Conservation (phyloP, 2,797 vertebrate genomes). For the Hirundo rustica region DNA sequence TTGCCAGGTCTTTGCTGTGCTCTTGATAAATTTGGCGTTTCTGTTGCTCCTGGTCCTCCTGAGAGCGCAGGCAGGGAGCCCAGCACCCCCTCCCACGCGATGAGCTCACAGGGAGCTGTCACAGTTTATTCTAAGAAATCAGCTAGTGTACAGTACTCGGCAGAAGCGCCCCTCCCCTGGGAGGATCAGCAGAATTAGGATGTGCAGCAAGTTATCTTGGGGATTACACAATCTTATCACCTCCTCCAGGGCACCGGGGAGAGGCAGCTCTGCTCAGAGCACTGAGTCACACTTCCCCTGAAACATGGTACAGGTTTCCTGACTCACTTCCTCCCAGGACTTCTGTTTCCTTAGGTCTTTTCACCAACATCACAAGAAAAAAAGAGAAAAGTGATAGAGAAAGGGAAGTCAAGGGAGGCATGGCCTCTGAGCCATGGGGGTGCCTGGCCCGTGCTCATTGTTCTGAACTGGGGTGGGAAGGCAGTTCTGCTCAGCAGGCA, state of each 20-base stretch:
- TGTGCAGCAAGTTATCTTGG: slow-evolving; percentile 56
- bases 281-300: slow-evolving; percentile 58
- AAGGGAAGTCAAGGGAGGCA: background rate
- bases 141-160: slow-evolving; percentile 63
- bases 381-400: background rate
- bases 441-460: rapidly evolving
- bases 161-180: slow-evolving; percentile 64
- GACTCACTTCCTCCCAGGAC: slow-evolving; percentile 65
- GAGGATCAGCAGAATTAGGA: slow-evolving; percentile 68
- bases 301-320: slow-evolving; percentile 17
- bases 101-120: slow-evolving; percentile 58
- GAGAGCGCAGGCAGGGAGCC: slow-evolving; percentile 22
- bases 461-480: background rate
- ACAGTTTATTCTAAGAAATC: slow-evolving; percentile 70
- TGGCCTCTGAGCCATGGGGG: background rate
- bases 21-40: slow-evolving; percentile 4
- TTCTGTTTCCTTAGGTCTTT: slow-evolving; percentile 44
- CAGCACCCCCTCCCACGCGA: slow-evolving; percentile 12
- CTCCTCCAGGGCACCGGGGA: slow-evolving; percentile 46
- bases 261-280: background rate
- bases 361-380: background rate
- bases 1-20: slow-evolving; percentile 26
- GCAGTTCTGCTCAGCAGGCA: background rate
- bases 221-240: slow-evolving; percentile 72
- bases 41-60: background rate